A percentile compares a stretch with the other conserved stretches of the same genome.
These are phyloP conservation scores for Elephas maximus DNA, from an alignment of 2,113 vertebrate species.

Conservation along the genomic window DNA sequence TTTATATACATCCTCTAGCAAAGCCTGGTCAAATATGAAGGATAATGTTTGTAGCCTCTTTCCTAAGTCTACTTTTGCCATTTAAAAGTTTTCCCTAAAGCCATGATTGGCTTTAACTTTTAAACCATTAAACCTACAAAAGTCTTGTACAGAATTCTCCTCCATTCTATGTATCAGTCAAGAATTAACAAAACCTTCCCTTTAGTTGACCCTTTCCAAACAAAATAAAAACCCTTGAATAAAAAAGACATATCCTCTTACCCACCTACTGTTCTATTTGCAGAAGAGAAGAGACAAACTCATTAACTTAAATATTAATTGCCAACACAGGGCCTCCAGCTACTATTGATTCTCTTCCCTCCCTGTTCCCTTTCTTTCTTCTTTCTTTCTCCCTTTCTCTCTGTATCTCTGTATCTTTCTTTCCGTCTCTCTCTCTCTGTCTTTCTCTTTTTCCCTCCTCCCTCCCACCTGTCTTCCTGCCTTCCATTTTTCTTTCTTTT, in stretches of 20 bases:
- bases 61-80: not conserved
- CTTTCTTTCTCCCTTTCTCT: not conserved
- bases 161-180: not conserved
- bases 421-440: too few species aligned
- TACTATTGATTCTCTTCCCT: not conserved
- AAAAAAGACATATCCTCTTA: not conserved
- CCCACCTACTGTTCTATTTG: not conserved
- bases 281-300: not conserved
- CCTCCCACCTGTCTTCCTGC: not conserved
- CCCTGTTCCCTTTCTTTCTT: not conserved
- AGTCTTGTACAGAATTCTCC: not conserved
- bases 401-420: not conserved
- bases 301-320: not conserved
- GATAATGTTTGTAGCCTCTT: not conserved
- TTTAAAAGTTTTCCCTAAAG: not conserved
- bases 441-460: not conserved
- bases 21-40: not conserved
- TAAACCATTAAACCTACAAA: not conserved
- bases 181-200: not conserved
- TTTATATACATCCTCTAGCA: not conserved
- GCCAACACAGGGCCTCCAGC: not conserved
- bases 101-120: not conserved
- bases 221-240: not conserved
- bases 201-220: constrained; percentile 2
- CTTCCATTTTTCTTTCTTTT: not conserved